These are phyloP conservation scores for Tethya wilhelma DNA, from an alignment of 37 sponge, comb jelly and placozoan species.

Conservation along the genomic window DNA sequence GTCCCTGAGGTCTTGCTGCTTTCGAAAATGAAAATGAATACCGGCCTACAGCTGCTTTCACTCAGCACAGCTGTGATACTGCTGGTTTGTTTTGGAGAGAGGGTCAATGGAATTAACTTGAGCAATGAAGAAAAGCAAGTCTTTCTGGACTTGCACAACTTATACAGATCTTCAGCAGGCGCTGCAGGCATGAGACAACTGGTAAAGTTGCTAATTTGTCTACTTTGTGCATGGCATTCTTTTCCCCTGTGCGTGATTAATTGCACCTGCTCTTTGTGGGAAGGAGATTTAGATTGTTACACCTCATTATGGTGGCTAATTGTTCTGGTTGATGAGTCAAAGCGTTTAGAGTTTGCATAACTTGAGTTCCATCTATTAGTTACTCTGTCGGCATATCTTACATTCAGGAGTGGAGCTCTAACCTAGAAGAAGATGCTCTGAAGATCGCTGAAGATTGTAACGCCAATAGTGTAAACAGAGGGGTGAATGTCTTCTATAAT, in stretches of 20 bases:
- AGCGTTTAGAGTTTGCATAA: background rate
- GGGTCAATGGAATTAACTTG: background rate
- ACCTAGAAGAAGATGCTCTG: constrained; percentile 23
- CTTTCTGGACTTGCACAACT: constrained; percentile 45
- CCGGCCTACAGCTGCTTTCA: background rate
- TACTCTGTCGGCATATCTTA: too few species aligned
- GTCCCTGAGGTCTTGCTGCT: background rate
- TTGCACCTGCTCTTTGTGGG: too few species aligned
- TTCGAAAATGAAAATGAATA: too few species aligned
- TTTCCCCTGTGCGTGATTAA: too few species aligned
- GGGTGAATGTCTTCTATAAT: background rate
- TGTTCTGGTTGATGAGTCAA: too few species aligned
- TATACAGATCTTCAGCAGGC: background rate
- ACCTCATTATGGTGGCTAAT: too few species aligned
- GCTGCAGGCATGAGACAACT: constrained; percentile 27
- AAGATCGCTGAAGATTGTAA: constrained; percentile 28
- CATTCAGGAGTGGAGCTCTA: background rate
- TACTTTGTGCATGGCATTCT: too few species aligned
- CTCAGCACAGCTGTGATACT: background rate
- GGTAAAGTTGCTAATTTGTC: constrained; percentile 4
- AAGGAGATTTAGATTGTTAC: too few species aligned
- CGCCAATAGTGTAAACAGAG: constrained; percentile 2
- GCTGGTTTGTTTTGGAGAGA: background rate
- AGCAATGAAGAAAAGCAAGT: constrained; percentile 36
- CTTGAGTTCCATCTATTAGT: background rate